These are phyloP conservation scores for Micrasema longulum DNA, from an alignment of 1,140 invertebrate species.

Conservation along the genomic window DNA sequence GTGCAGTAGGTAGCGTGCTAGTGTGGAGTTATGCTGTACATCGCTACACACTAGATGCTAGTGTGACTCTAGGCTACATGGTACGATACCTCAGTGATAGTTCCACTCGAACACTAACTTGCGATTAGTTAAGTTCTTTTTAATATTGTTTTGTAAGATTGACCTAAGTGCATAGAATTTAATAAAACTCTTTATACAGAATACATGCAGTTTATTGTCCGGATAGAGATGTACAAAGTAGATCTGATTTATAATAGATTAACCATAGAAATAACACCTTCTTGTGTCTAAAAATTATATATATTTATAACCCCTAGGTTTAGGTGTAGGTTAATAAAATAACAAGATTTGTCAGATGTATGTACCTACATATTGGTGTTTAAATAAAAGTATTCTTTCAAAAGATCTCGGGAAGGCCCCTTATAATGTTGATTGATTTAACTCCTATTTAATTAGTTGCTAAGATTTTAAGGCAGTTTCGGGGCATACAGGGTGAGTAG, in stretches of 20 bases:
- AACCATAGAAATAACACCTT: conserved; percentile 6
- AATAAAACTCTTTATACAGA: conserved; percentile 25
- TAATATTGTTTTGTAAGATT: conserved; percentile 25
- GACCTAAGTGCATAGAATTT: conserved; percentile 31
- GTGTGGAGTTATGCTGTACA: neutral
- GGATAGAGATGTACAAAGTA: conserved; percentile 39
- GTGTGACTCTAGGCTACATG: too few species aligned
- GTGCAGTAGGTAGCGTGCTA: too few species aligned
- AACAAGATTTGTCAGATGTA: conserved; percentile 41
- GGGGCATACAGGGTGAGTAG: conserved; percentile 15
- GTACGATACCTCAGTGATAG: too few species aligned
- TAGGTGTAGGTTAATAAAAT: conserved; percentile 34
- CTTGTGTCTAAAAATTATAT: conserved; percentile 1
- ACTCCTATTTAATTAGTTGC: conserved; percentile 28
- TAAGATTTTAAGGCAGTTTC: conserved; percentile 40
- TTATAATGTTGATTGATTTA: conserved; percentile 43
- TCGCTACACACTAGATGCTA: neutral
- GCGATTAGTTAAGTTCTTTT: conserved; percentile 32
- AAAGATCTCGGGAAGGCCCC: conserved; percentile 51
- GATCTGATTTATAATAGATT: conserved; percentile 28
- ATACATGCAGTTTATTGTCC: conserved; percentile 19
- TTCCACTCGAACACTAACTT: conserved; percentile 6
- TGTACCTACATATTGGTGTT: conserved; percentile 45
- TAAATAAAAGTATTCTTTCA: conserved; percentile 52
- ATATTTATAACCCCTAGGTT: conserved; percentile 24